Base-by-base conservation (phyloP, 2,113 vertebrate genomes). In the Ammodytes marinus region DNA sequence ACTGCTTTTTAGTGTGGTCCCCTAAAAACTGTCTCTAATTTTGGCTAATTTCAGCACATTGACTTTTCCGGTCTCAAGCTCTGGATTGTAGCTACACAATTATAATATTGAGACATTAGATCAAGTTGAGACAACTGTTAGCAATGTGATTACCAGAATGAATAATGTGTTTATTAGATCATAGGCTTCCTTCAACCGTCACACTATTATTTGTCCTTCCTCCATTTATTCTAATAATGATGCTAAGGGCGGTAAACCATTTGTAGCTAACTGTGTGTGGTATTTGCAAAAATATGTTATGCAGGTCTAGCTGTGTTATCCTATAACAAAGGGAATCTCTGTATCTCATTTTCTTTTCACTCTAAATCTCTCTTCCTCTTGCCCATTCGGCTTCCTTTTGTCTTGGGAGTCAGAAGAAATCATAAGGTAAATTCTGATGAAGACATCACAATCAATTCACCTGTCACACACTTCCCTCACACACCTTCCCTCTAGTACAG, bases 61-160 rank as follows among this genome's bases (percentile, higher is more conserved):
- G 8, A 1, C 2, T 19, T 71, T 45, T 71, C 15, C 50, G 43
- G 13, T 77, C 46, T 54, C 7, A 37, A n/a, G 39, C 57, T 67
- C 43, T 69, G 14, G 66, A 71, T 78, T 78, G 43, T 66, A 40
- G n/a, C 53, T 74, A 7, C 71, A 52, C 58, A 80, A 40, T 69
- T 54, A 39, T 63, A 6, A 53, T 55, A 73, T 52, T 83, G 80
- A 76, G 67, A 63, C 8, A 53, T 57, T 67, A 37, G 55, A 68
- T 57, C 37, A 71, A 42, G 19, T 61, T 61, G 15, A 81, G 19
- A 50, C 17, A 52, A 17, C 42, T 74, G 59, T 67, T 87, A 69
- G 17, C 7, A 72, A 35, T 68, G 60, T 66, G 11, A 73, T 80
- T 66, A 70, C 14, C 0, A 1, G 9, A 5, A 10, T 77, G 27